phyloP scores from a whole-genome alignment of 2,797 vertebrate species.

The Chromobotia macracanthus region DNA sequence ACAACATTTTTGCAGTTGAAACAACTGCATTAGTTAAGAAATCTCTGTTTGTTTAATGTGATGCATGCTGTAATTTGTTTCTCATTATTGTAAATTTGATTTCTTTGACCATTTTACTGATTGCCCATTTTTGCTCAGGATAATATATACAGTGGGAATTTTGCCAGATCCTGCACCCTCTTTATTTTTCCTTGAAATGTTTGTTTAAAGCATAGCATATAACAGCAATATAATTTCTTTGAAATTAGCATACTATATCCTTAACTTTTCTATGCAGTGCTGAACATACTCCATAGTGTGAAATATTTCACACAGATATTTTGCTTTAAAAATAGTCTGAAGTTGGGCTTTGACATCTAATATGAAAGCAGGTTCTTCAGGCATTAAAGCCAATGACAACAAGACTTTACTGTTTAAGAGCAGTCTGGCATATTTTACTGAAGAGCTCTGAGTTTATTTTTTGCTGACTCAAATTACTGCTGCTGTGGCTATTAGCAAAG shows the following conservation, averaged over 20 bases:
- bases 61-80: background rate
- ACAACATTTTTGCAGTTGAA: no score
- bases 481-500: background rate
- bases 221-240: no score
- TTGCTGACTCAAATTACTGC: background rate
- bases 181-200: background rate
- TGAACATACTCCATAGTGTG: background rate
- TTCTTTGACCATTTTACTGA: background rate
- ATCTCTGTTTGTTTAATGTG: background rate
- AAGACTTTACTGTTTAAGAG: background rate
- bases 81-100: background rate
- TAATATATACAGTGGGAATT: background rate
- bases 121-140: conserved; percentile 2
- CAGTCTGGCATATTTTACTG: conserved; percentile 11
- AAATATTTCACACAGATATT: background rate
- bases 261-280: no score
- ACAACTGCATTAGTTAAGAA: background rate
- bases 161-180: background rate
- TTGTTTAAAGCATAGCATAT: background rate
- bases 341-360: background rate
- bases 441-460: background rate
- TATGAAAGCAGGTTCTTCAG: background rate
- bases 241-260: background rate
- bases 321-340: background rate
- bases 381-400: background rate